Percentiles rank a stretch among this genome's conserved stretches.
Conservation (phyloP, 2,797 vertebrate species). For the Mastacembelus armatus region DNA sequence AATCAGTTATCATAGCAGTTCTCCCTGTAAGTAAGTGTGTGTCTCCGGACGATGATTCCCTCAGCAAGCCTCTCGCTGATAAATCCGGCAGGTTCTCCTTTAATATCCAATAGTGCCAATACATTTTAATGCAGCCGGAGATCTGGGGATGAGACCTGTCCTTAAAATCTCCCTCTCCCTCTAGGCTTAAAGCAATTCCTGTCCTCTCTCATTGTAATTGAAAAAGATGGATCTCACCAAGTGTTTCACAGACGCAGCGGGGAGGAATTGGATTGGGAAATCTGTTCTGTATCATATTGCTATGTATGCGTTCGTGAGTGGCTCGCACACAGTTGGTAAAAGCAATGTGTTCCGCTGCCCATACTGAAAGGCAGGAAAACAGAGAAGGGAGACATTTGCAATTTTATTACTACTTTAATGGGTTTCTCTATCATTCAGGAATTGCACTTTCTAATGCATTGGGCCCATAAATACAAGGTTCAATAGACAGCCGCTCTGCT, state of each 20-base stretch:
- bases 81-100: constrained; percentile 71
- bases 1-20: constrained; percentile 34
- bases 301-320: constrained; percentile 68
- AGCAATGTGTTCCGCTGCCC: constrained; percentile 64
- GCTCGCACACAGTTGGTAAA: constrained; percentile 63
- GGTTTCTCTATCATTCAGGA: constrained; percentile 78
- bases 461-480: constrained; percentile 79
- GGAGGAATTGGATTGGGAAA: constrained; percentile 81
- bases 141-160: constrained; percentile 72
- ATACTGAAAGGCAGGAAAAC: constrained; percentile 75
- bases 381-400: constrained; percentile 80
- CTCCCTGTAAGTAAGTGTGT: constrained; percentile 50
- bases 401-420: constrained; percentile 84
- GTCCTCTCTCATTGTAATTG: constrained; percentile 78
- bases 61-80: constrained; percentile 47
- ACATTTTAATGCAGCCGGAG: constrained; percentile 75
- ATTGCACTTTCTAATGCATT: constrained; percentile 79
- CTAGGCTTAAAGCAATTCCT: constrained; percentile 67
- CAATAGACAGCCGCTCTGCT: constrained; percentile 73
- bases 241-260: constrained; percentile 77
- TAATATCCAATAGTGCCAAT: constrained; percentile 73
- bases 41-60: constrained; percentile 53
- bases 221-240: constrained; percentile 81
- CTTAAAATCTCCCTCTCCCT: constrained; percentile 73
- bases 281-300: constrained; percentile 75